Evolutionary conservation across 30 jellyfish, hydroid and myxozoan genomes (phyloP).

Genomic region (Mastigias papua): DNA sequence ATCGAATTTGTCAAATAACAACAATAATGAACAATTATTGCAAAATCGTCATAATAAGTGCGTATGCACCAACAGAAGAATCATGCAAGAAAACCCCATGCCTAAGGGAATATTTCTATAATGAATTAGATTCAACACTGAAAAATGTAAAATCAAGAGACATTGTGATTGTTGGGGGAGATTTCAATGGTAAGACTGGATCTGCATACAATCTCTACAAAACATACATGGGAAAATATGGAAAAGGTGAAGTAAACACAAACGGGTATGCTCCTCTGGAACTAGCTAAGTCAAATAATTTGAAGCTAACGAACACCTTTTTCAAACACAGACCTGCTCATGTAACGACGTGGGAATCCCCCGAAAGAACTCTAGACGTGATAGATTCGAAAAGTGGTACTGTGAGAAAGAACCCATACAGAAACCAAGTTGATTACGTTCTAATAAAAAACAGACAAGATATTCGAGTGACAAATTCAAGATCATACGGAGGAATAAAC

Average conservation of each 20-base stretch:
- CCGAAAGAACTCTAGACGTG: conserved; percentile 3
- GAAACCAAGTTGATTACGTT: conserved; percentile 36
- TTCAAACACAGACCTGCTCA: conserved; percentile 25
- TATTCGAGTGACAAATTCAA: conserved; percentile 20
- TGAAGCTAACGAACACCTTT: conserved; percentile 3
- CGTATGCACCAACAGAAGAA: conserved; percentile 32
- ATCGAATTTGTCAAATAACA: conserved; percentile 10
- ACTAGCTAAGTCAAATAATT: too few relatives aligned
- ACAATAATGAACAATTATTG: neutral
- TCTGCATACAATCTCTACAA: neutral
- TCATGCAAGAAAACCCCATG: conserved; percentile 9
- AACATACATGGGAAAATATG: neutral
- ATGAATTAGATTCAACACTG: conserved; percentile 3
- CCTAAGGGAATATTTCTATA: conserved; percentile 5
- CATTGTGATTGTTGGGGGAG: conserved; percentile 22
- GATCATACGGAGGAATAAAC: conserved; percentile 34
- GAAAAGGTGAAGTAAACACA: neutral
- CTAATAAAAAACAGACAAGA: neutral
- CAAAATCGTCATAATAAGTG: neutral
- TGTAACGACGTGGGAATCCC: conserved; percentile 36
- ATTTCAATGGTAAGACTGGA: conserved; percentile 23
- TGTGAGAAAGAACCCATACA: conserved; percentile 22
- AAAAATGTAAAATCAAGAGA: conserved; percentile 18
- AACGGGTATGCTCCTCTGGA: neutral
- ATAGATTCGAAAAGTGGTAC: conserved; percentile 1